Evolutionary conservation across 2,113 vertebrate genomes (phyloP).

Genomic region (Antidorcas marsupialis): DNA sequence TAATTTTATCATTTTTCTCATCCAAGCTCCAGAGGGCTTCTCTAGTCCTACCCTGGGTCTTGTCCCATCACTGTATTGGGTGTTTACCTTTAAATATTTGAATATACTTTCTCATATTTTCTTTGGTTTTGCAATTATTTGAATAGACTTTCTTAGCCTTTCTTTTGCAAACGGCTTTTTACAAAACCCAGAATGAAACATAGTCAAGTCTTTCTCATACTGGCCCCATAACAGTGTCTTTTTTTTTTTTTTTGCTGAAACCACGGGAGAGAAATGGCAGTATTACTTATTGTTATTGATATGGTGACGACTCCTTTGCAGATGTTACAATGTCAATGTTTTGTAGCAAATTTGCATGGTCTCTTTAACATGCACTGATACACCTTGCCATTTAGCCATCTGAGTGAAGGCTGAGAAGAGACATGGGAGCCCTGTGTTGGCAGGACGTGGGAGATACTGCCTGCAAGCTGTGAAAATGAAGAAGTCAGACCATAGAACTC

Average conservation of each 20-base stretch:
- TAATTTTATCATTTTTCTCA: not conserved
- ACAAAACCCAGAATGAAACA: not conserved
- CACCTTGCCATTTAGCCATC: conserved; percentile 74
- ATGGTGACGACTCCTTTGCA: conserved; percentile 61
- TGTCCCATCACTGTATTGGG: not conserved
- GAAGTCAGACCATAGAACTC: conserved; percentile 53
- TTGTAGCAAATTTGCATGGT: conserved; percentile 60
- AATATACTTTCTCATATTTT: not conserved
- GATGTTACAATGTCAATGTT: conserved; percentile 77
- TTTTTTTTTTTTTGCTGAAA: conserved; percentile 42
- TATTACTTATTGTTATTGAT: conserved; percentile 69
- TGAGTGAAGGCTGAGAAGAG: conserved; percentile 71
- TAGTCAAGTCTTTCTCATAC: not conserved
- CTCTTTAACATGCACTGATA: conserved; percentile 67
- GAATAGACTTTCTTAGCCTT: conserved; percentile 6
- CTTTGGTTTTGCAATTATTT: conserved; percentile 26
- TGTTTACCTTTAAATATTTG: conserved; percentile 34
- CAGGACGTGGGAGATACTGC: conserved; percentile 55
- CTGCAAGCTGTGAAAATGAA: conserved; percentile 58
- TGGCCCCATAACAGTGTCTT: not conserved
- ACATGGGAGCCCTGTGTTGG: conserved; percentile 56
- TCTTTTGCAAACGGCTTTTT: not conserved
- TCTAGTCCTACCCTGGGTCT: not conserved
- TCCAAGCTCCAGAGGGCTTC: not conserved
- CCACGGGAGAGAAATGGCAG: not conserved